Base-by-base conservation (phyloP, 2,797 vertebrate genomes). In the Cetoscarus ocellatus region DNA sequence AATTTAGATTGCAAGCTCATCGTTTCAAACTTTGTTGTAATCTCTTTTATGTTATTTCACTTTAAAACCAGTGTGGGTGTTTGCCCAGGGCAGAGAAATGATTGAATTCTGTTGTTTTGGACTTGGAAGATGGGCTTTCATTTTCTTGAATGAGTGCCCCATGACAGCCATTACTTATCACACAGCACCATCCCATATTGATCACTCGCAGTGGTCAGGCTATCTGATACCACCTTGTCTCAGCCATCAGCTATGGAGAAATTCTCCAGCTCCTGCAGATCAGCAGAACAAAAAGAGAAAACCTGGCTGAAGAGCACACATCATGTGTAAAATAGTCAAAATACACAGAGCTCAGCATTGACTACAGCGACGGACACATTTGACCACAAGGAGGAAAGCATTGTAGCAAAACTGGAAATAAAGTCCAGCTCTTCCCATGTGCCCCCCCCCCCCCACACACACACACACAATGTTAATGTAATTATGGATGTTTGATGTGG, bases 121-220 rank as follows among this genome's bases (percentile, higher is more conserved):
- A 80, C 70, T 79, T 66, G 35, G 67, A 79, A 38, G 80, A 84
- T 63, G 54, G 61, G 50, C 75, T 90, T 86, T 83, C 70, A 84
- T 90, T 88, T 82, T 87, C 64, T 77, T 89, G 87, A 91, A 86
- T 19, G 77, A 88, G 72, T 84, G 70, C 71, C 60, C 75, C 45
- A 53, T 61, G 72, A 86, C 63, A 53, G 73, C 83, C 86, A 86
- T 91, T 88, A 85, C 72, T 91, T 81, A 89, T 86, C 69, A 35
- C 67, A 19, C 73, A n/a, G 76, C 75, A 54, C 68, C 79, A 68
- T 84, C 69, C 54, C 65, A 73, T 91, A 90, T 90, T 89, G 90
- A 90, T 91, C 80, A 91, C 73, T 71, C 60, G 38, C 59, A 75
- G 79, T 74, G 77, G 80, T 79, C 70, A 67, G 73, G 67, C 82